A percentile compares a stretch with the other conserved stretches of the same genome.
Conservation (phyloP, 2,888 invertebrate species). For the Caenorhabditis drosophilae region DNA sequence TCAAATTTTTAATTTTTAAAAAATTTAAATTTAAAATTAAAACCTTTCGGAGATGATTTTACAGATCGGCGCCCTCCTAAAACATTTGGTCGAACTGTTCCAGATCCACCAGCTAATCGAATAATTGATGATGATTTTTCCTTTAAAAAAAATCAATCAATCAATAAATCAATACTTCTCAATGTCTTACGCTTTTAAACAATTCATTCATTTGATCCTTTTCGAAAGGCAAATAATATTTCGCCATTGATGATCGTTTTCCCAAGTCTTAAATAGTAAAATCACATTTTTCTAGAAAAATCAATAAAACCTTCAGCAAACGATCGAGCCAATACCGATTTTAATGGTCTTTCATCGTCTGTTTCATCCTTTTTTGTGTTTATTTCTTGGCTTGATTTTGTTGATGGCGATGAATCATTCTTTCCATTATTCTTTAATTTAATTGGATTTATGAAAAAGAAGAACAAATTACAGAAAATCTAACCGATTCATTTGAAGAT, state of each 20-base stretch:
- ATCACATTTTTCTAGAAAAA: not conserved
- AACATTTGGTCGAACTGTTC: not conserved
- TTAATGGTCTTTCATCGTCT: slow-evolving; percentile 9
- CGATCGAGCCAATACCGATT: slow-evolving; percentile 17
- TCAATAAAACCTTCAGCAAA: slow-evolving; percentile 9
- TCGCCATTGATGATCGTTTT: slow-evolving; percentile 13
- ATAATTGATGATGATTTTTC: not conserved
- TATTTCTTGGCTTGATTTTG: not conserved
- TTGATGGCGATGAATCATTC: not conserved
- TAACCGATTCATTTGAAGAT: no score
- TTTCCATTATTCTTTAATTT: not conserved
- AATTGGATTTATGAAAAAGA: not conserved
- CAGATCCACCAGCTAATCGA: not conserved
- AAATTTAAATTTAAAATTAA: not conserved
- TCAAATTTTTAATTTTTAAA: no score
- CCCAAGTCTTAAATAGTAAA: not conserved
- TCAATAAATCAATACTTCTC: no score
- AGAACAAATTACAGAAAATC: no score
- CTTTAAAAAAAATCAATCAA: not conserved
- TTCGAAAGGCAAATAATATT: slow-evolving; percentile 10
- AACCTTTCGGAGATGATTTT: not conserved
- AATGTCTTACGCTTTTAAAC: not conserved
- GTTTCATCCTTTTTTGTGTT: not conserved
- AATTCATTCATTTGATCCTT: not conserved
- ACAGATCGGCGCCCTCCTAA: not conserved